Percentiles rank a stretch among this genome's conserved stretches.
Conservation (phyloP, 2,888 invertebrate genomes). For the Eupithecia inturbata region DNA sequence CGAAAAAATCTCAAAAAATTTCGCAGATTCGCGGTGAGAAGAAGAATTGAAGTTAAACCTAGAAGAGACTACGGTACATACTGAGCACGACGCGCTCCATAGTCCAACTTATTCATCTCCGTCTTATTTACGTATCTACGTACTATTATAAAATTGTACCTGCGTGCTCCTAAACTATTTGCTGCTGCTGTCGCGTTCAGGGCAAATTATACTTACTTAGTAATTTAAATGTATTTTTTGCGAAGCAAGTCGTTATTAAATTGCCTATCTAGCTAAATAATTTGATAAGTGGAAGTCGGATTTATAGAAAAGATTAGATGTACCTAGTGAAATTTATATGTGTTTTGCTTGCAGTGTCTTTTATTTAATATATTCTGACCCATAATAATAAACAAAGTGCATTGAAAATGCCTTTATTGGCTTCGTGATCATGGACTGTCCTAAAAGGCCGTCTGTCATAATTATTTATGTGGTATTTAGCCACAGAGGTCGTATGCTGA, state of each 20-base stretch:
- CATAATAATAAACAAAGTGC: background rate
- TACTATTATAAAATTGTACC: no score
- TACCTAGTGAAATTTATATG: background rate
- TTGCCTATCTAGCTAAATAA: background rate
- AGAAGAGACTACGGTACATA: no score
- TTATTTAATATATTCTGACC: background rate
- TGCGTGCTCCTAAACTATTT: no score
- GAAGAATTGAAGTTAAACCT: no score
- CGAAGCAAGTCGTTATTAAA: background rate
- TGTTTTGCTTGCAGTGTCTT: background rate
- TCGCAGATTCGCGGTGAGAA: no score
- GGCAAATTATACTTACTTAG: no score
- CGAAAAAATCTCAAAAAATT: no score
- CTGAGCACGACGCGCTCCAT: no score
- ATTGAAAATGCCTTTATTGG: constrained; percentile 1
- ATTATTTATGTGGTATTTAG: constrained; percentile 15
- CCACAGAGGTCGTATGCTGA: constrained; percentile 12
- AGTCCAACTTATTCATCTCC: no score
- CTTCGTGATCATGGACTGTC: constrained; percentile 4
- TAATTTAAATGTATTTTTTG: background rate
- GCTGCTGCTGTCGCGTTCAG: no score
- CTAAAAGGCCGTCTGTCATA: constrained; percentile 2
- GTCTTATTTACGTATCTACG: no score
- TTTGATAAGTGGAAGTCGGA: background rate
- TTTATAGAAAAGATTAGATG: background rate